Conservation (phyloP, 2,797 vertebrate genomes). For the Pipistrellus pipistrellus region DNA sequence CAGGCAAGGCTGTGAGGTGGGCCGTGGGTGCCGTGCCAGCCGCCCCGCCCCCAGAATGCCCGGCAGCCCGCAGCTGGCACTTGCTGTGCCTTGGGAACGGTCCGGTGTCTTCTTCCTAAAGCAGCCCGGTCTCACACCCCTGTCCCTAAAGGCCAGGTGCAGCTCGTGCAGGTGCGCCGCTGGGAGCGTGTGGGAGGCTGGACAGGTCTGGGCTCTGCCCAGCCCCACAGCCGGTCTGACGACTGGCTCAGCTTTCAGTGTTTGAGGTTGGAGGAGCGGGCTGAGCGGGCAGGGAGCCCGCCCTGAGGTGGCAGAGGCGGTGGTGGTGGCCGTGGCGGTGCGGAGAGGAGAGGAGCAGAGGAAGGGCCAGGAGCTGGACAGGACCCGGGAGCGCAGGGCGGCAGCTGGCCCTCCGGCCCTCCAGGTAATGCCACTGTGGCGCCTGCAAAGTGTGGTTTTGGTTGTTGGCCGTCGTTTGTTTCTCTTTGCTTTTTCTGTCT, state of each 20-base stretch:
- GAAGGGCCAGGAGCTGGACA: not conserved
- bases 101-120: not conserved
- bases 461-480: not conserved
- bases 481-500: not conserved
- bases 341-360: not conserved
- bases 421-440: not conserved
- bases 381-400: not conserved
- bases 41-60: not conserved
- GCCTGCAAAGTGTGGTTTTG: not conserved
- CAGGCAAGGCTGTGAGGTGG: not conserved
- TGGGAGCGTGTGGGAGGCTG: not conserved
- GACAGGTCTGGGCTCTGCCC: not conserved
- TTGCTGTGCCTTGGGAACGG: not conserved
- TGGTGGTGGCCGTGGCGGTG: not conserved
- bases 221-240: not conserved
- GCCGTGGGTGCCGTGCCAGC: not conserved
- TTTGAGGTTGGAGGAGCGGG: not conserved
- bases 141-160: not conserved
- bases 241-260: not conserved
- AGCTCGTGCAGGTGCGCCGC: not conserved
- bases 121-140: not conserved
- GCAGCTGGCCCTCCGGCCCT: not conserved
- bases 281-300: not conserved
- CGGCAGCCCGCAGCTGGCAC: not conserved
- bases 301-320: not conserved